Evolutionary conservation across 2,888 invertebrate species (phyloP).

Genomic region (Odontocolon sp.): DNA sequence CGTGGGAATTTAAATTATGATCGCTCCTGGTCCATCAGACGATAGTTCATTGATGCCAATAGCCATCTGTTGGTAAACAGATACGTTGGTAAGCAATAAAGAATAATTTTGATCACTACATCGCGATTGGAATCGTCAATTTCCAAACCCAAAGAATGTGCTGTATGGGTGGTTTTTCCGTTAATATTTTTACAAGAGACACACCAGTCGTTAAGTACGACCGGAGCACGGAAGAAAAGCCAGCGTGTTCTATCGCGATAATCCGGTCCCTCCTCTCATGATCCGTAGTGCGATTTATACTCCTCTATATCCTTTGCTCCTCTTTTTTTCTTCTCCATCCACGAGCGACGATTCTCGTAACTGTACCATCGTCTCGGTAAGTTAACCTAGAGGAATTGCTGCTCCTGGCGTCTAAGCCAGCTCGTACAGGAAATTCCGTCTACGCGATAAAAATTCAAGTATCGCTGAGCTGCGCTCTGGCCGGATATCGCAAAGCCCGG

Average conservation of each 20-base stretch:
- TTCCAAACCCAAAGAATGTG: too few relatives aligned
- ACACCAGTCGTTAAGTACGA: neutral
- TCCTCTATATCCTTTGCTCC: constrained; percentile 20
- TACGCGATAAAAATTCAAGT: constrained; percentile 61
- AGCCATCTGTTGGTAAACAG: too few relatives aligned
- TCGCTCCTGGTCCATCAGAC: too few relatives aligned
- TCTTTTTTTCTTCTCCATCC: constrained; percentile 1
- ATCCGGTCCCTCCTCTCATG: constrained; percentile 43
- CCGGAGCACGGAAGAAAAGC: neutral
- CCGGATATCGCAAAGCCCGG: constrained; percentile 26
- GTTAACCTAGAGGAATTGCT: constrained; percentile 42
- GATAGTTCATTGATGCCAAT: too few relatives aligned
- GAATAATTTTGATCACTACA: too few relatives aligned
- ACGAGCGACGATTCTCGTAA: constrained; percentile 29
- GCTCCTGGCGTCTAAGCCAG: constrained; percentile 20
- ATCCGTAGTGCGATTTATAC: constrained; percentile 30
- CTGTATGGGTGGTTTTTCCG: neutral
- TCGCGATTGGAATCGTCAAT: too few relatives aligned
- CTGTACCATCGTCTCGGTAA: constrained; percentile 51
- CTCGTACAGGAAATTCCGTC: constrained; percentile 55
- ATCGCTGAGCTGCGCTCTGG: constrained; percentile 28
- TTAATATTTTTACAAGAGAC: neutral
- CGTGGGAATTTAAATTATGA: too few relatives aligned
- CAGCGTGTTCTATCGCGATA: constrained; percentile 48
- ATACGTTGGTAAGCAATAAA: too few relatives aligned